phyloP scores from a whole-genome alignment of 2,888 invertebrate species.

The Lasioglossum vierecki region DNA sequence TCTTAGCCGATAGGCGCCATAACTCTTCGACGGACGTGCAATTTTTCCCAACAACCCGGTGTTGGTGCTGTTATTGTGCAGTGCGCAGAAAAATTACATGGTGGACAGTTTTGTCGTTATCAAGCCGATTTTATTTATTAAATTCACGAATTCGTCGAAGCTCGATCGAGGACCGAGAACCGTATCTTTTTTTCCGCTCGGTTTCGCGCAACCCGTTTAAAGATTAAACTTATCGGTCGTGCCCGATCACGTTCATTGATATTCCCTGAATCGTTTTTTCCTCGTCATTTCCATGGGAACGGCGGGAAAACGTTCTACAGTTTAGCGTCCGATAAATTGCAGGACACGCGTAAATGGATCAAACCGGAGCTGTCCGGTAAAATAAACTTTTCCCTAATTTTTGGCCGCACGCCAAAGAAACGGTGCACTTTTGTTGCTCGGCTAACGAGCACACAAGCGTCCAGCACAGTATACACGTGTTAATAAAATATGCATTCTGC shows the following conservation, averaged over 20 bases:
- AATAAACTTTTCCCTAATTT: conserved; percentile 36
- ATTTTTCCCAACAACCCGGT: not conserved
- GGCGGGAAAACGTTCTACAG: conserved; percentile 47
- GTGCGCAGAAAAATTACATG: not conserved
- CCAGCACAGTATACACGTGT: too few relatives aligned
- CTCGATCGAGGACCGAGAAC: conserved; percentile 21
- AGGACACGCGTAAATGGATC: conserved; percentile 35
- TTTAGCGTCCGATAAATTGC: conserved; percentile 47
- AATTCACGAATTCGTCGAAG: conserved; percentile 27
- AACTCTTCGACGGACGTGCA: not conserved
- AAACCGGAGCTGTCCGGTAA: conserved; percentile 42
- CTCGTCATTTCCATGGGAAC: conserved; percentile 7
- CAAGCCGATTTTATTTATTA: too few relatives aligned
- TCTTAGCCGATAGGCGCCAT: not conserved
- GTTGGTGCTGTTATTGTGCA: not conserved
- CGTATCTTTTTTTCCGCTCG: conserved; percentile 29
- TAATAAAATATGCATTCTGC: too few relatives aligned
- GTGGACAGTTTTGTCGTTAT: too few relatives aligned
- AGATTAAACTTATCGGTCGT: conserved; percentile 56
- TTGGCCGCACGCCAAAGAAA: not conserved
- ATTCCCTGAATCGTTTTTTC: conserved; percentile 40
- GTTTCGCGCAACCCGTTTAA: conserved; percentile 39
- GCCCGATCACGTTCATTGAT: conserved; percentile 13
- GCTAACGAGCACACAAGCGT: not conserved
- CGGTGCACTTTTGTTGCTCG: conserved; percentile 21